Percentiles rank a stretch among this genome's conserved stretches.
These are phyloP conservation scores for Climacteris rufus DNA, from an alignment of 2,113 vertebrate genomes.

Conservation along the genomic window DNA sequence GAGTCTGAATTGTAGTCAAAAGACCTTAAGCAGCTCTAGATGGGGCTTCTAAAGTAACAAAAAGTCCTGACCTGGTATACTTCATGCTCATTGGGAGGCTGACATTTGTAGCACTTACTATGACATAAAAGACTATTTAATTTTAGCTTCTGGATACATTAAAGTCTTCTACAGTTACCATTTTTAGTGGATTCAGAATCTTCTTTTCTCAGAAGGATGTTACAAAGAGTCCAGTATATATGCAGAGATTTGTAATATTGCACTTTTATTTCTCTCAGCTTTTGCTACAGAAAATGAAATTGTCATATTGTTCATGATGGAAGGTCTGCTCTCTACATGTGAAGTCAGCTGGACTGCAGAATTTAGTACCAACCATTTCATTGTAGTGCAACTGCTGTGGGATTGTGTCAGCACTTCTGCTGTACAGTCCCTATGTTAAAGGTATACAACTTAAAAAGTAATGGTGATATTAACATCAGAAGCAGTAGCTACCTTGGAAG, in stretches of 20 bases:
- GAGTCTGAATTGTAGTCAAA: not conserved
- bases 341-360: not conserved
- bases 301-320: not conserved
- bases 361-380: not conserved
- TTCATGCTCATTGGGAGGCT: not conserved
- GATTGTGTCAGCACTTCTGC: not conserved
- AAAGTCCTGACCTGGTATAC: not conserved
- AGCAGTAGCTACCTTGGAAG: not conserved
- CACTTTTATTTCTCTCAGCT: not conserved
- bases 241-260: not conserved
- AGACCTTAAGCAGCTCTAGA: not conserved
- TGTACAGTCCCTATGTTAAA: not conserved
- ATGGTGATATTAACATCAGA: not conserved
- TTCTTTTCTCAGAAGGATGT: not conserved
- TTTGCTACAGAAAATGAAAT: not conserved
- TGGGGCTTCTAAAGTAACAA: not conserved
- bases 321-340: not conserved
- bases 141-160: not conserved
- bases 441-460: not conserved
- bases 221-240: not conserved
- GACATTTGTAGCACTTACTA: not conserved
- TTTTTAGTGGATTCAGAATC: not conserved
- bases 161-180: not conserved
- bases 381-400: not conserved
- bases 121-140: not conserved